Evolutionary conservation across 2,113 vertebrate genomes (phyloP).

Genomic region (Rhinoderma darwinii): DNA sequence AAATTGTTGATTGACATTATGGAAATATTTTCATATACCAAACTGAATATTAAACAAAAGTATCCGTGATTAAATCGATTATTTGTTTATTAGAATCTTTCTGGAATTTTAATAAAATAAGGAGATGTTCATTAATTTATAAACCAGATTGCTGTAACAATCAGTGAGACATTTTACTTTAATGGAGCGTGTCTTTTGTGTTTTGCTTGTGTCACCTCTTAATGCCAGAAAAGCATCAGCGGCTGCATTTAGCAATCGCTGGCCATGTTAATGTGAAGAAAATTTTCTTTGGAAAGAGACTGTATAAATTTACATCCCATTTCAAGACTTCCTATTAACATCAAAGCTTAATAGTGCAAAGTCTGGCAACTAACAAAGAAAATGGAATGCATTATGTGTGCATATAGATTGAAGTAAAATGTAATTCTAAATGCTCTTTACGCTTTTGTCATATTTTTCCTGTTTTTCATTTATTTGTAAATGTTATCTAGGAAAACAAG

Average conservation of each 20-base stretch:
- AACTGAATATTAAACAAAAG: constrained; percentile 1
- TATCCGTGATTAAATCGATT: not conserved
- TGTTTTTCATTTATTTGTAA: constrained; percentile 47
- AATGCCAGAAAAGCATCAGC: constrained; percentile 60
- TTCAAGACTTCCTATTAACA: constrained; percentile 67
- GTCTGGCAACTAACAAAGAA: constrained; percentile 57
- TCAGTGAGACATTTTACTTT: constrained; percentile 61
- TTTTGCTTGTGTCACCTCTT: constrained; percentile 61
- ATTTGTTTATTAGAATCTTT: constrained; percentile 50
- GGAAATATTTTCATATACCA: not conserved
- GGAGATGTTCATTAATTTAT: constrained; percentile 62
- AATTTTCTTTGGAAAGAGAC: constrained; percentile 66
- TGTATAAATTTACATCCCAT: constrained; percentile 68
- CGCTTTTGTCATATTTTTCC: constrained; percentile 60
- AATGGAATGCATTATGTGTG: constrained; percentile 59
- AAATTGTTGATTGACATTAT: constrained; percentile 9
- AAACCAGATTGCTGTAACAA: constrained; percentile 54
- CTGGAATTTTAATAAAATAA: not conserved
- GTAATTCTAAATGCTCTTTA: constrained; percentile 56
- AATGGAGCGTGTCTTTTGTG: constrained; percentile 60
- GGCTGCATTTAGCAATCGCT: constrained; percentile 62
- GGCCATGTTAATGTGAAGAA: constrained; percentile 66
- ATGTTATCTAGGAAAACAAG: constrained; percentile 63
- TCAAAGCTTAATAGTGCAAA: constrained; percentile 62
- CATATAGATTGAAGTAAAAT: constrained; percentile 62